These are phyloP conservation scores for Cotesia chilonis DNA, from an alignment of 1,140 invertebrate genomes.

Conservation along the genomic window DNA sequence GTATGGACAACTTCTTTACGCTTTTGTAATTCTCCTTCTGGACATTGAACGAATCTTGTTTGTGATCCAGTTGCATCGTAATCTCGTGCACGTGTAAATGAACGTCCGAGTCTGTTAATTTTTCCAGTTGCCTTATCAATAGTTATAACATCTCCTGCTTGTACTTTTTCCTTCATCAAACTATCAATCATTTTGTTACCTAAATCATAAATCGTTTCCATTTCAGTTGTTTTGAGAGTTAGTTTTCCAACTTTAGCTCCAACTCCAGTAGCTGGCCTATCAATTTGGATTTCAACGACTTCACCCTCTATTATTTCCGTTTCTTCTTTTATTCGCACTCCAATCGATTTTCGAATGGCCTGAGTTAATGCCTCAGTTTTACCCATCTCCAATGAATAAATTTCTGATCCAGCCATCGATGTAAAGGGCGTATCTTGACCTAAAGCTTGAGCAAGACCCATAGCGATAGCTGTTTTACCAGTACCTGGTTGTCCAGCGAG, in stretches of 20 bases:
- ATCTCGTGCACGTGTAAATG: conserved; percentile 94
- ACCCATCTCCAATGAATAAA: conserved; percentile 98
- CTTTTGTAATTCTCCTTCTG: conserved; percentile 98
- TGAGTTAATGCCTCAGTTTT: conserved; percentile 99
- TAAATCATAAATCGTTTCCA: conserved; percentile 99
- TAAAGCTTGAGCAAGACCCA: conserved; percentile 93
- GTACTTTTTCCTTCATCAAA: conserved; percentile 96
- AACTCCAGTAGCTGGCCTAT: conserved; percentile 88
- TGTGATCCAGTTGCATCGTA: conserved; percentile 97
- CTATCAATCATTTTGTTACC: conserved; percentile 99
- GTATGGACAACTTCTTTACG: conserved; percentile 99
- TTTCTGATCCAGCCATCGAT: conserved; percentile 97
- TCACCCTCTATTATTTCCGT: conserved; percentile 99
- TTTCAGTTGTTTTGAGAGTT: conserved; percentile 98
- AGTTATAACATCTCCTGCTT: conserved; percentile 95
- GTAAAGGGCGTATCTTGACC: conserved; percentile 97
- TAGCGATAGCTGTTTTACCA: conserved; percentile 97
- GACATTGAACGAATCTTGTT: conserved; percentile 96
- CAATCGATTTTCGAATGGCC: conserved; percentile 96
- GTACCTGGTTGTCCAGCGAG: conserved; percentile 97
- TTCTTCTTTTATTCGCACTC: conserved; percentile 97
- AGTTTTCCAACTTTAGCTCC: conserved; percentile 93
- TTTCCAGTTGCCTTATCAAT: conserved; percentile 98
- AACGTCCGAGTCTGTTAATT: conserved; percentile 93
- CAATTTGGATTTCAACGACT: conserved; percentile 97